A percentile compares a stretch with the other conserved stretches of the same genome.
These are phyloP conservation scores for Amiota mariae DNA, from an alignment of 2,888 invertebrate genomes.

Conservation along the genomic window DNA sequence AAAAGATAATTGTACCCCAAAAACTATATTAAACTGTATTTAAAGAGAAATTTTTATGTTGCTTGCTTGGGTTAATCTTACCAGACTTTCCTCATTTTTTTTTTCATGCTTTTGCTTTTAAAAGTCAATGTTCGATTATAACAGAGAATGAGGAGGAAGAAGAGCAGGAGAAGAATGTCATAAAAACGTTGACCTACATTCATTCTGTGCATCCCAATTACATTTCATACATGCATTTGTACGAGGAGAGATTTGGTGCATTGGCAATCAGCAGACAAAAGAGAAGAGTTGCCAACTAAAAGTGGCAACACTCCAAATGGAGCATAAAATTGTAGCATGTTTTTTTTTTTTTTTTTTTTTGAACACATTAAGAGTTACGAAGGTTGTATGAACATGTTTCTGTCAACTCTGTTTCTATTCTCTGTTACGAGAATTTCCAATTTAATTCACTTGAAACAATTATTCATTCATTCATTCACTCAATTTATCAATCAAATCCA, in stretches of 20 bases:
- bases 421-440: too few relatives aligned
- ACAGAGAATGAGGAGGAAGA: too few relatives aligned
- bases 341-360: too few relatives aligned
- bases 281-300: background rate
- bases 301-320: constrained; percentile 2
- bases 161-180: too few relatives aligned
- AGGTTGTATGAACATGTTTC: too few relatives aligned
- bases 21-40: background rate
- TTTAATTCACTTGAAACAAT: too few relatives aligned
- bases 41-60: background rate
- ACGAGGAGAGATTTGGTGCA: background rate
- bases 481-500: background rate
- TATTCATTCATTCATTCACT: background rate
- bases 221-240: background rate
- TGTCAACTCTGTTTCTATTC: too few relatives aligned
- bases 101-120: background rate
- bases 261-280: background rate
- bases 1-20: background rate
- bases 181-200: background rate
- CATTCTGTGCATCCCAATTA: too few relatives aligned
- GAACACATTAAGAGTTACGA: too few relatives aligned
- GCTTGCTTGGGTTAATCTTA: background rate
- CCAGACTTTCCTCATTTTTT: background rate
- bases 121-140: constrained; percentile 8
- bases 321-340: background rate